Conservation (phyloP, 2,113 vertebrate genomes). For the Caloenas nicobarica region DNA sequence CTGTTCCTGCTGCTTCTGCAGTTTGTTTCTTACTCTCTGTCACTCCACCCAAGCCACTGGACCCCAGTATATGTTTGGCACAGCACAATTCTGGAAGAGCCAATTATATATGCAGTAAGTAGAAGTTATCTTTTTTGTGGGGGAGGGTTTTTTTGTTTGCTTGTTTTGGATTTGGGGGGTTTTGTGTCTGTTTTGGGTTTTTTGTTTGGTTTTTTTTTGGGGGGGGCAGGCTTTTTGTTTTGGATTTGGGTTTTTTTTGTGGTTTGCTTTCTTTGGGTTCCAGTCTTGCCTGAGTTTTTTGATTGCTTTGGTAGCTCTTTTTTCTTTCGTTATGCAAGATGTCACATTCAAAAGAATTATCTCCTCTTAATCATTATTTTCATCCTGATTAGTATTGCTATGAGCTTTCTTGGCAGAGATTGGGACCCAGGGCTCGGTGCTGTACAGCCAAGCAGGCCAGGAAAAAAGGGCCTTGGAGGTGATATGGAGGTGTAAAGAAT, state of each 20-base stretch:
- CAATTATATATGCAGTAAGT: conserved; percentile 7
- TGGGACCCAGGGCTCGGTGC: neutral
- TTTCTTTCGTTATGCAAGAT: neutral
- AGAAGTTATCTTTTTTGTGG: neutral
- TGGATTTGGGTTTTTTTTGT: neutral
- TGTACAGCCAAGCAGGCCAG: neutral
- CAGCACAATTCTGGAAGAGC: neutral
- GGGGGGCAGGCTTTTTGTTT: no score
- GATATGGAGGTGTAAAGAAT: neutral
- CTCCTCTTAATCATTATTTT: neutral
- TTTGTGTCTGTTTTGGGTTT: no score
- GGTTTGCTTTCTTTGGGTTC: neutral
- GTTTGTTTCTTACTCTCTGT: neutral
- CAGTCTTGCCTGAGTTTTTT: neutral
- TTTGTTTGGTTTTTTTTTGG: no score
- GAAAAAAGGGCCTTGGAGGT: neutral
- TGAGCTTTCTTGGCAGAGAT: neutral
- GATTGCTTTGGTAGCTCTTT: neutral
- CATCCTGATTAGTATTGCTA: neutral
- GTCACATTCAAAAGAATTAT: neutral
- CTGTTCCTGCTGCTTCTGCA: conserved; percentile 54
- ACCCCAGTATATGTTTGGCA: neutral
- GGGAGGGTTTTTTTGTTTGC: no score
- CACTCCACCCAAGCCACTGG: neutral
- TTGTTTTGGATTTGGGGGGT: no score